These are phyloP conservation scores for Sprattus sprattus DNA, from an alignment of 2,113 vertebrate genomes.

Conservation along the genomic window DNA sequence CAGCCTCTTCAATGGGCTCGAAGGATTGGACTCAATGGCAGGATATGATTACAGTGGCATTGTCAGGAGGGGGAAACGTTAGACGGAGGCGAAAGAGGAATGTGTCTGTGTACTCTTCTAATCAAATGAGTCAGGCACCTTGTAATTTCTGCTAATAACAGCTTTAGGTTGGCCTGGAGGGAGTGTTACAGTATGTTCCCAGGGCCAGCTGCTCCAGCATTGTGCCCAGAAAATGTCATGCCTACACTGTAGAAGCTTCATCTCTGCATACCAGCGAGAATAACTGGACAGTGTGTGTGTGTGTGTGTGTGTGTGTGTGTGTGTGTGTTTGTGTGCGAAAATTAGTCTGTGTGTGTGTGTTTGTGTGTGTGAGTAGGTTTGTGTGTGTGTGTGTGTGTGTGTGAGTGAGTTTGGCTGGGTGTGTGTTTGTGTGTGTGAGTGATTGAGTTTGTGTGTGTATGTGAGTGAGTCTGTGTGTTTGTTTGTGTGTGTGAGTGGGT, in stretches of 20 bases:
- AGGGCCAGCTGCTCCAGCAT: slow-evolving; percentile 34
- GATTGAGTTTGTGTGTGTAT: not conserved
- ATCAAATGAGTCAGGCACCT: slow-evolving; percentile 16
- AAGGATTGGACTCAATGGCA: not conserved
- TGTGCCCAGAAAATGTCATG: slow-evolving; percentile 9
- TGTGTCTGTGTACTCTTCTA: slow-evolving; percentile 30
- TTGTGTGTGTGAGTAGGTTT: not conserved
- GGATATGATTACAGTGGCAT: slow-evolving; percentile 29
- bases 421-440: too few relatives aligned
- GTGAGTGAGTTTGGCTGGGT: not conserved
- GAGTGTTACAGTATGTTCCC: slow-evolving; percentile 56
- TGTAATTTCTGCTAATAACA: slow-evolving; percentile 51
- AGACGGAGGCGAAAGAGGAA: slow-evolving; percentile 15
- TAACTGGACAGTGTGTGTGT: not conserved
- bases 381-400: not conserved
- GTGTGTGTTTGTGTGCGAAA: not conserved
- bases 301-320: slow-evolving; percentile 5
- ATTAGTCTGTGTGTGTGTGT: not conserved
- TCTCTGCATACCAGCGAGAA: not conserved
- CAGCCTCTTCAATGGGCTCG: not conserved
- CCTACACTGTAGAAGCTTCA: not conserved
- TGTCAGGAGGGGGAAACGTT: slow-evolving; percentile 22
- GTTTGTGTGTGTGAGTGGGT: not conserved
- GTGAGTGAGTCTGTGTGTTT: not conserved
- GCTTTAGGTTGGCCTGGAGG: slow-evolving; percentile 46